A percentile compares a stretch with the other conserved stretches of the same genome.
Conservation (phyloP, 1,140 invertebrate species). For the Drosophila sproati region DNA sequence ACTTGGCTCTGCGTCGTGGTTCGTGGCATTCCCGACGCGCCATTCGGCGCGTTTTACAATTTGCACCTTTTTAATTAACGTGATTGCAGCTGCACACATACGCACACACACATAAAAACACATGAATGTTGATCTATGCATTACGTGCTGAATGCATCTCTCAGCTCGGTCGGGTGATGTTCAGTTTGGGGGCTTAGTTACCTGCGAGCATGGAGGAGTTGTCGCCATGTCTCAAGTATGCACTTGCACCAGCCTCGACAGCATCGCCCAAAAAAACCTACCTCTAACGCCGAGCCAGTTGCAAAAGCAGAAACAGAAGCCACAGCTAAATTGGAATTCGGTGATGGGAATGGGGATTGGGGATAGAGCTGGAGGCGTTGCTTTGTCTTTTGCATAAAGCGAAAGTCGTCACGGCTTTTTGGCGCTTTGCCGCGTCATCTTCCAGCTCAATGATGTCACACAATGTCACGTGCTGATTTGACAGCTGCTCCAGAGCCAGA, state of each 20-base stretch:
- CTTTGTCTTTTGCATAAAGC: conserved; percentile 71
- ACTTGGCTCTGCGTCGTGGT: conserved; percentile 48
- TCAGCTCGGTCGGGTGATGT: conserved; percentile 23
- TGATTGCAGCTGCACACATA: conserved; percentile 74
- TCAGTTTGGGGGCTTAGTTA: not conserved
- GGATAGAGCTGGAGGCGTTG: conserved; percentile 37
- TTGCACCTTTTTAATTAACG: conserved; percentile 85
- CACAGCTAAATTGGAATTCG: conserved; percentile 33
- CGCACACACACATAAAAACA: conserved; percentile 22
- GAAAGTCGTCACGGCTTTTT: conserved; percentile 64
- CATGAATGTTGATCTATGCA: conserved; percentile 70
- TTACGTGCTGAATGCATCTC: conserved; percentile 75
- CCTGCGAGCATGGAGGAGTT: conserved; percentile 20
- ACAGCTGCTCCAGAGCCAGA: conserved; percentile 35
- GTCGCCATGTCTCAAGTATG: conserved; percentile 71
- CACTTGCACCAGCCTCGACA: conserved; percentile 66
- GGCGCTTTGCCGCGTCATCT: conserved; percentile 61
- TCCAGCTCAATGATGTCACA: conserved; percentile 80
- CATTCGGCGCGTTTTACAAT: conserved; percentile 75
- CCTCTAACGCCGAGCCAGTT: conserved; percentile 26
- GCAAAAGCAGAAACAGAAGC: conserved; percentile 27
- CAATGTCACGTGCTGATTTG: conserved; percentile 78
- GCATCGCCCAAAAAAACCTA: conserved; percentile 42
- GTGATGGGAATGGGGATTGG: conserved; percentile 3
- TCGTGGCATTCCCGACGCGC: conserved; percentile 62